Evolutionary conservation across 1,140 invertebrate species (phyloP), one percentile per base, ranked within the genome.

Genomic region (Scylla paramamosain): DNA sequence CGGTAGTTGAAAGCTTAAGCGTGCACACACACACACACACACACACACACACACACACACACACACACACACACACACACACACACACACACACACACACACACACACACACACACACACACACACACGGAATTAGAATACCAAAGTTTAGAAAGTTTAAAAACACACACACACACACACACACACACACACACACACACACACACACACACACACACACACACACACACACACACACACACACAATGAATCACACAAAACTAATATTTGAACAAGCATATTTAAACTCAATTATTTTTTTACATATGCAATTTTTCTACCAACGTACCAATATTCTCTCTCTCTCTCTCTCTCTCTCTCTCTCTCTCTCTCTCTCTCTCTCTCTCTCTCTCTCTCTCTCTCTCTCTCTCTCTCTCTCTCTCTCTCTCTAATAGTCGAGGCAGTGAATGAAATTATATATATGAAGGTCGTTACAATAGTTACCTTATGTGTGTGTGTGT

Each of bases 21-120:
- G 52, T 20, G n/a, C 83, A 28, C 83, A 84, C 83, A 84, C 83
- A 83, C 82, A 83, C 82, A 83, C 82, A 83, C 82, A 83, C 82
- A 83, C 82, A 83, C 82, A 83, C 82, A 83, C 84, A 86, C 84
- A 86, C 84, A 86, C 84, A 86, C 84, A 86, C 84, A 86, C 84
- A 86, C 84, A 87, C 84, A 87, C 84, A 87, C 84, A 87, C 84
- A 87, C 84, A 87, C 84, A 87, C 84, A 87, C 84, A 84, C 84
- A 87, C 84, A 84, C 83, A 84, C 83, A 84, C 83, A 84, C 83
- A 84, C 83, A 84, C 83, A 84, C 83, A 28, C 83, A 29, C 83
- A 28, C 31, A 32, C 83, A 84, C 28, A 32, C 83, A 59, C 52
- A 59, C 52, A 59, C 52, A 20, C 52, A 20, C 52, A 20, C 52